Evolutionary conservation across 2,113 vertebrate species (phyloP).

Genomic region (Peucedramus taeniatus): DNA sequence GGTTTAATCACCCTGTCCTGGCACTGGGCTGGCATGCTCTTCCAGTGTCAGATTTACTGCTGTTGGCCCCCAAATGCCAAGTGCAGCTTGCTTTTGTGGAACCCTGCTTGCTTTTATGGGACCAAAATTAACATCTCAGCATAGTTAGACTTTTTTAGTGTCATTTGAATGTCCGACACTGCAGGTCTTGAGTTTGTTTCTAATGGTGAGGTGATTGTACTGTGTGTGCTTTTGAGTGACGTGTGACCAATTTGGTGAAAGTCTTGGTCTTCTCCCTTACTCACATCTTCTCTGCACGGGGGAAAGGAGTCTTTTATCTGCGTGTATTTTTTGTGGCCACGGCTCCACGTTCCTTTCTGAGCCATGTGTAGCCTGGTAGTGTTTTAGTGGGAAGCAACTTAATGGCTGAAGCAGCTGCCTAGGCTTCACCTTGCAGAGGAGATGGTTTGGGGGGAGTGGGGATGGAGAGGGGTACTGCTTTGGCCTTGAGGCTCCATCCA

Average conservation of each 20-base stretch:
- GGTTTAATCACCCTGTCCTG: neutral
- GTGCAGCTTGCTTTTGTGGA: neutral
- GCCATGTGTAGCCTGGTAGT: neutral
- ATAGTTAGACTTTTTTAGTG: neutral
- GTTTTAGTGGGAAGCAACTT: neutral
- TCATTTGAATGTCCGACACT: neutral
- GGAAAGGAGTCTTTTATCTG: neutral
- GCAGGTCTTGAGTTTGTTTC: neutral
- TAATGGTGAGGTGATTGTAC: rapidly evolving
- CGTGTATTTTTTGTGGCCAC: neutral
- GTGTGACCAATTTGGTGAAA: neutral
- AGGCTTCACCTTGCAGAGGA: neutral
- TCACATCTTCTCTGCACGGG: neutral
- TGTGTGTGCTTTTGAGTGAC: neutral
- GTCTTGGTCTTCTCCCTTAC: neutral
- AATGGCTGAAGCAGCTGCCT: neutral
- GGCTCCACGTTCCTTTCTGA: rapidly evolving
- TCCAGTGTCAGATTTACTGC: neutral
- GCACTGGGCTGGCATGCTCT: neutral
- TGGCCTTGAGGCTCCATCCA: neutral
- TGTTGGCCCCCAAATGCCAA: rapidly evolving
- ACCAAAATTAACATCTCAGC: neutral
- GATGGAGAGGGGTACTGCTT: neutral
- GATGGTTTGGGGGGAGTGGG: neutral
- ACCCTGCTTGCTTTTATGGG: neutral